Percentiles rank a stretch among this genome's conserved stretches.
Evolutionary conservation across 2,888 invertebrate species (phyloP).

Genomic region (Caenorhabditis panamensis): DNA sequence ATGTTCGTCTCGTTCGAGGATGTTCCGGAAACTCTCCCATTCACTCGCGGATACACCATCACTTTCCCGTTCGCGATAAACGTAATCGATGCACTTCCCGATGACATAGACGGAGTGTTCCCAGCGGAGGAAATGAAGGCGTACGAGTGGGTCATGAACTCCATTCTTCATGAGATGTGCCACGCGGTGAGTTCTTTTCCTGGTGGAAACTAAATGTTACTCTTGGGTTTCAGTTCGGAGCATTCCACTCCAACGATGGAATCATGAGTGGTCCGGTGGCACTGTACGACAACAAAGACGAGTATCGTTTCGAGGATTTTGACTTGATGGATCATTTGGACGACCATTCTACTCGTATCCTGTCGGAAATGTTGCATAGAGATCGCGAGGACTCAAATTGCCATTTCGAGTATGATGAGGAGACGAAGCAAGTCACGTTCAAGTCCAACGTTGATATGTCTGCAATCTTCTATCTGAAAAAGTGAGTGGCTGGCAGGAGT

Average conservation of each 20-base stretch:
- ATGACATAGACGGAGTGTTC: not conserved
- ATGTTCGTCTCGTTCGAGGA: no score
- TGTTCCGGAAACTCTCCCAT: no score
- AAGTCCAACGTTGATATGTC: no score
- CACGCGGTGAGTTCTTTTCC: conserved; percentile 29
- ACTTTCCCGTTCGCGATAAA: no score
- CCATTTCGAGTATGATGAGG: no score
- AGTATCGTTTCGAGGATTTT: not conserved
- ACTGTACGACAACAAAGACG: not conserved
- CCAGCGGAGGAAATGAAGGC: not conserved
- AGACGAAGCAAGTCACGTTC: no score
- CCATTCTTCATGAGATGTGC: conserved; percentile 18
- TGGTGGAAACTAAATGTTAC: no score
- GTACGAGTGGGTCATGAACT: not conserved
- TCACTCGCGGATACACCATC: no score
- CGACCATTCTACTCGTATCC: not conserved
- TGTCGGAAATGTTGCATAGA: not conserved
- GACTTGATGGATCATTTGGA: not conserved
- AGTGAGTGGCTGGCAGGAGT: no score
- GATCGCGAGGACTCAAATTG: no score
- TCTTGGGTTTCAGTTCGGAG: conserved; percentile 14
- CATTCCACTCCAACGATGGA: not conserved
- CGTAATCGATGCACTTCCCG: no score
- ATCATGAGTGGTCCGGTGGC: not conserved
- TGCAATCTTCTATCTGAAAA: no score